These are phyloP conservation scores for Drosophila prolongata DNA, from an alignment of 2,888 invertebrate species.

Conservation along the genomic window DNA sequence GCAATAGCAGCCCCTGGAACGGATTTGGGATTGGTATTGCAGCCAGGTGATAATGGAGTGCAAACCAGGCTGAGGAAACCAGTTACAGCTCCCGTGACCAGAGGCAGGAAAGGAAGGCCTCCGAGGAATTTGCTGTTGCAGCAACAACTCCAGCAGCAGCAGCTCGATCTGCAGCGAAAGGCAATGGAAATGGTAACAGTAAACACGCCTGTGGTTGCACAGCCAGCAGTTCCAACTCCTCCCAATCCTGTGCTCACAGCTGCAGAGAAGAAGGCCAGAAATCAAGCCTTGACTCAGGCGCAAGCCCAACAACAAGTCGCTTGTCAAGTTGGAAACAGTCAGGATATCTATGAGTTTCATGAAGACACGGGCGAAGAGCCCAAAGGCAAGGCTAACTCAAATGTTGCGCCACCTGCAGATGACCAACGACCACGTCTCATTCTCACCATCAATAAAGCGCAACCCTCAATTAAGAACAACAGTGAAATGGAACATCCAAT, in stretches of 20 bases:
- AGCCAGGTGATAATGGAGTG: constrained; percentile 84
- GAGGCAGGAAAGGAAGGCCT: constrained; percentile 85
- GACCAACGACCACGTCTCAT: constrained; percentile 89
- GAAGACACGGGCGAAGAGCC: constrained; percentile 94
- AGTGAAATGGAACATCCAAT: constrained; percentile 84
- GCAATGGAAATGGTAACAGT: constrained; percentile 21
- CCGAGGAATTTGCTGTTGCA: constrained; percentile 82
- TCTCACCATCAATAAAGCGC: constrained; percentile 91
- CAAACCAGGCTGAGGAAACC: constrained; percentile 86
- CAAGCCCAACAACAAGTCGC: background rate
- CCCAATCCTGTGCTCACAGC: constrained; percentile 55
- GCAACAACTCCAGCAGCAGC: constrained; percentile 78
- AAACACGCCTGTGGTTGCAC: constrained; percentile 28
- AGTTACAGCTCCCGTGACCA: constrained; percentile 69
- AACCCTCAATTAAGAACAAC: constrained; percentile 76
- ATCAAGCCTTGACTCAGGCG: constrained; percentile 67
- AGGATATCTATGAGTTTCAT: constrained; percentile 95
- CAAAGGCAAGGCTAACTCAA: constrained; percentile 58
- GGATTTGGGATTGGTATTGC: constrained; percentile 27
- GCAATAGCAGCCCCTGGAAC: constrained; percentile 31
- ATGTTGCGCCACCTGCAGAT: constrained; percentile 36
- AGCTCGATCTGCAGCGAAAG: constrained; percentile 47
- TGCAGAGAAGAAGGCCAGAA: constrained; percentile 83
- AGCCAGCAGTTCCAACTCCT: constrained; percentile 18
- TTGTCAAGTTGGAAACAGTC: constrained; percentile 73